Evolutionary conservation across 1,140 invertebrate species (phyloP).

Genomic region (Bombus cullumanus): DNA sequence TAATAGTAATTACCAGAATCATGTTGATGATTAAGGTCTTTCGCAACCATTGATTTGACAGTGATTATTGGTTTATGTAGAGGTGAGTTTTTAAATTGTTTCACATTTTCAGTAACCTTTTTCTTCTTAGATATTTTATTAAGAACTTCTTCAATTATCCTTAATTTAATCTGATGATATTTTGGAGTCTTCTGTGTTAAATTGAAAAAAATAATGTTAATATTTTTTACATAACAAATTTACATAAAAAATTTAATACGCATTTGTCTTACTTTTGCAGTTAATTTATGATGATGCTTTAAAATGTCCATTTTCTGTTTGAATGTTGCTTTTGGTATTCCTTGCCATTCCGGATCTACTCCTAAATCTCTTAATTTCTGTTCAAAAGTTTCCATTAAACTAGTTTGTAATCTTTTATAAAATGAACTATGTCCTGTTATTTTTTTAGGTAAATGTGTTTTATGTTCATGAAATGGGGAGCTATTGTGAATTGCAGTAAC

Average conservation of each 20-base stretch:
- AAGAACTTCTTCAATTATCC: conserved; percentile 82
- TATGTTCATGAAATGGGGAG: conserved; percentile 6
- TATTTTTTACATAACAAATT: not conserved
- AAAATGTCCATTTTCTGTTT: conserved; percentile 82
- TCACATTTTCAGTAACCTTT: conserved; percentile 60
- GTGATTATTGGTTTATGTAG: conserved; percentile 79
- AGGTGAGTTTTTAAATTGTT: conserved; percentile 75
- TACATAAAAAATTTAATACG: not conserved
- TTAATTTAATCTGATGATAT: conserved; percentile 81
- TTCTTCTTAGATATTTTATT: conserved; percentile 71
- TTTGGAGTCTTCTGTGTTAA: conserved; percentile 81
- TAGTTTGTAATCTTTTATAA: not conserved
- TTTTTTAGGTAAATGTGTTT: conserved; percentile 2
- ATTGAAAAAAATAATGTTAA: conserved; percentile 49
- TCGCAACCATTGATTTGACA: conserved; percentile 83
- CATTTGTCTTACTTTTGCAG: conserved; percentile 79
- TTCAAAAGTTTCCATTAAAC: conserved; percentile 65
- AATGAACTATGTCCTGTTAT: not conserved
- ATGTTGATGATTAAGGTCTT: conserved; percentile 81
- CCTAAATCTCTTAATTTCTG: conserved; percentile 82
- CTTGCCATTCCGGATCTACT: conserved; percentile 84
- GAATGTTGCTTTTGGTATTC: conserved; percentile 81
- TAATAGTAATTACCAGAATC: conserved; percentile 62
- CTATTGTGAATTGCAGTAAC: conserved; percentile 34
- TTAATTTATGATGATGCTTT: conserved; percentile 82